Conservation (phyloP, 2,888 invertebrate genomes). For the Yponomeuta plumbellus region DNA sequence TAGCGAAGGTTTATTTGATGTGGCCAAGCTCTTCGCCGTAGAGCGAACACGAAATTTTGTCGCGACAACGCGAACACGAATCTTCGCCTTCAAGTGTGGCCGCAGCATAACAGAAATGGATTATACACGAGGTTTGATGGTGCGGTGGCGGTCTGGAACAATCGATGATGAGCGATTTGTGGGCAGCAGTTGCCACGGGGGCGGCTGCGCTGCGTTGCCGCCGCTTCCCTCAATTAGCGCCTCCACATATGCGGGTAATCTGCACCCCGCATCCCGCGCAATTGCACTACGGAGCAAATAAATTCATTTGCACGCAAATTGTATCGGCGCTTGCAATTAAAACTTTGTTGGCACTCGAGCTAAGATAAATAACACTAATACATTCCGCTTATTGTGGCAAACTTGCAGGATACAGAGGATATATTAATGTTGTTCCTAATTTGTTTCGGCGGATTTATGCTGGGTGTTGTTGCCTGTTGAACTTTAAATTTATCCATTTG, state of each 20-base stretch:
- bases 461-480: constrained; percentile 52
- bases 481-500: constrained; percentile 58
- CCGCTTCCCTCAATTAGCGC: constrained; percentile 72
- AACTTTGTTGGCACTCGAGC: constrained; percentile 73
- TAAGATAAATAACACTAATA: constrained; percentile 77
- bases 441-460: constrained; percentile 66
- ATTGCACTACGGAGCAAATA: constrained; percentile 72
- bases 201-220: constrained; percentile 27
- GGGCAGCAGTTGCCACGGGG: constrained; percentile 24
- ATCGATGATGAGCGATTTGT: constrained; percentile 16
- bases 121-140: background rate
- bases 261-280: constrained; percentile 46
- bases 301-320: constrained; percentile 77
- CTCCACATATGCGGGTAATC: constrained; percentile 68
- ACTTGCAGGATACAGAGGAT: constrained; percentile 70
- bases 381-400: constrained; percentile 73
- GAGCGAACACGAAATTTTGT: no score
- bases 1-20: no score
- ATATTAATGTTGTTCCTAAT: constrained; percentile 75
- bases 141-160: background rate
- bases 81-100: no score
- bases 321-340: constrained; percentile 77
- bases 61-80: no score
- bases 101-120: background rate
- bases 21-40: no score